Percentiles rank a stretch among this genome's conserved stretches.
Evolutionary conservation across 2,113 vertebrate species (phyloP).

Genomic region (Holacanthus passer): DNA sequence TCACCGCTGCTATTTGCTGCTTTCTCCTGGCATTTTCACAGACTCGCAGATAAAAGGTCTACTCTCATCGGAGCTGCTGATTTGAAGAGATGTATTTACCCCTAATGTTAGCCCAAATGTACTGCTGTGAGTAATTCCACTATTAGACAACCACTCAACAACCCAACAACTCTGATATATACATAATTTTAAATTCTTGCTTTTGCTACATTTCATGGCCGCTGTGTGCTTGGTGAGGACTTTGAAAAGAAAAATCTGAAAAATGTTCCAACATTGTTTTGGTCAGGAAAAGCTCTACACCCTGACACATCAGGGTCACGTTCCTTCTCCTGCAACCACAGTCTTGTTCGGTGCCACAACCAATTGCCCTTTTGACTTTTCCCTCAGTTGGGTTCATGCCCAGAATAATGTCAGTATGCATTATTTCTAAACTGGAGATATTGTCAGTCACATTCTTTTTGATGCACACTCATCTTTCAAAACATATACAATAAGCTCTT

Average conservation of each 20-base stretch:
- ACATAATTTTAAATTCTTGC: background rate
- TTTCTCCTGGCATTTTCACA: constrained; percentile 50
- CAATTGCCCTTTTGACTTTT: constrained; percentile 18
- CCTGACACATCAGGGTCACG: background rate
- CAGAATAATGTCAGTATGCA: constrained; percentile 15
- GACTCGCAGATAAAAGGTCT: constrained; percentile 12
- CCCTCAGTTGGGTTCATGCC: constrained; percentile 13
- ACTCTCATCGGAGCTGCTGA: constrained; percentile 5
- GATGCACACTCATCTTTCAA: background rate
- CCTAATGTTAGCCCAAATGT: constrained; percentile 20
- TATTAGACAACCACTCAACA: background rate
- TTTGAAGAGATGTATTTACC: constrained; percentile 35
- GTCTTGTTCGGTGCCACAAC: background rate
- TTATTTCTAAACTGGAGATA: background rate
- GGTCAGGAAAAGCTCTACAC: constrained; percentile 2
- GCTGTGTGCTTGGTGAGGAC: background rate
- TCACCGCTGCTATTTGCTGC: constrained; percentile 25
- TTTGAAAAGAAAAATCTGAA: constrained; percentile 1
- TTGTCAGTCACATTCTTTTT: background rate
- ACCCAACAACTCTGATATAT: background rate
- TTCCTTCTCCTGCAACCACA: background rate
- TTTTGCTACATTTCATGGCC: constrained; percentile 4
- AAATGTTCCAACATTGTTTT: constrained; percentile 6
- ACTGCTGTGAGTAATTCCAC: constrained; percentile 14
- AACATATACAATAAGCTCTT: background rate